phyloP scores from a whole-genome alignment of 2,888 invertebrate species.

The Diarsia mendica region DNA sequence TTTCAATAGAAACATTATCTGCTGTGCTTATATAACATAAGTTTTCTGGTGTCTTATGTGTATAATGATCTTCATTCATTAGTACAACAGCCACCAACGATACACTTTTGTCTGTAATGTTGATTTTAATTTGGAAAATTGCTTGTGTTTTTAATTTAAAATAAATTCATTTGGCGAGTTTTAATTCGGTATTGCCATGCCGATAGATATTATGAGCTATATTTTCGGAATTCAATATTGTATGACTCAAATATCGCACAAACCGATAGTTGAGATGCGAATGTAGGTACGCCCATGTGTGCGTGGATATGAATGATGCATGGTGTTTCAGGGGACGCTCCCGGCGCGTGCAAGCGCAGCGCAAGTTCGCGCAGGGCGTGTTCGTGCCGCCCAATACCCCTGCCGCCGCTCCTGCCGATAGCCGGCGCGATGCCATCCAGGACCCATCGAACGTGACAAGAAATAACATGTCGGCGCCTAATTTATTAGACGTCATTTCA shows the following conservation, averaged over 20 bases:
- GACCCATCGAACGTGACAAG: constrained; percentile 30
- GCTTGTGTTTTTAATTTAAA: too few relatives aligned
- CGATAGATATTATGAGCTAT: not conserved
- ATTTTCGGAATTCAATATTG: not conserved
- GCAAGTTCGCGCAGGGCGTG: constrained; percentile 78
- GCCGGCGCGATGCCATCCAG: constrained; percentile 22
- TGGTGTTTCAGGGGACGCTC: constrained; percentile 45
- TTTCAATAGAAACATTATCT: too few relatives aligned
- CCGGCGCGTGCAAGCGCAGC: constrained; percentile 72
- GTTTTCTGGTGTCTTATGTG: too few relatives aligned
- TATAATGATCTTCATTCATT: too few relatives aligned
- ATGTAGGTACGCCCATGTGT: not conserved
- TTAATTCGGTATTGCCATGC: not conserved
- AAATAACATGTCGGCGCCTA: constrained; percentile 46
- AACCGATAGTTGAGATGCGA: not conserved
- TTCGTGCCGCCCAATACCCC: constrained; percentile 62
- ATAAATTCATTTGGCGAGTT: not conserved
- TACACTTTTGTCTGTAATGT: too few relatives aligned
- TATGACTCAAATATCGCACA: not conserved
- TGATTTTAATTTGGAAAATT: too few relatives aligned
- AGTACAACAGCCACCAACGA: too few relatives aligned
- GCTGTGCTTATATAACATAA: too few relatives aligned
- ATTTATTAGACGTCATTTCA: constrained; percentile 68
- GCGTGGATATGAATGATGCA: not conserved
- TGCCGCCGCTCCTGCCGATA: not conserved